Conservation (phyloP, 2,113 vertebrate genomes). For the Megaceryle torquata region DNA sequence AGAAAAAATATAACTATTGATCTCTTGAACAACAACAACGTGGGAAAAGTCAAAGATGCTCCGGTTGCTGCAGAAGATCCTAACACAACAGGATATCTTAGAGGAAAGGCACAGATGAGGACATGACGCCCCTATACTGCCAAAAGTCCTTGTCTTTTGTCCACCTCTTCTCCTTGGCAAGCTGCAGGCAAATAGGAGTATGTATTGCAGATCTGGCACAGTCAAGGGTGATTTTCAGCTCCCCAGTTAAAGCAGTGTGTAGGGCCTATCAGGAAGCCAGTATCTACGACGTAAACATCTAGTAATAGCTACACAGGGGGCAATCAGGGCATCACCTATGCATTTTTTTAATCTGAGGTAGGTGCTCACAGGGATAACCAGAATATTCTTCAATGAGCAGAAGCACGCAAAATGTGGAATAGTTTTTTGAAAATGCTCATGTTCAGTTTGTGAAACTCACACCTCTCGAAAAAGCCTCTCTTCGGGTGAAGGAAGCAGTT, state of each 20-base stretch:
- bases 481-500: not conserved
- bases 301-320: not conserved
- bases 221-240: not conserved
- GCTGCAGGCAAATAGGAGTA: not conserved
- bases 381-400: not conserved
- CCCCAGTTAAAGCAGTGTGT: not conserved
- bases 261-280: not conserved
- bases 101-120: not conserved
- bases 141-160: not conserved
- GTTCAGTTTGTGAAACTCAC: not conserved
- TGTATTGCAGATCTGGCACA: not conserved
- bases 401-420: not conserved
- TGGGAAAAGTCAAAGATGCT: not conserved
- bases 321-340: not conserved
- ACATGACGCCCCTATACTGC: not conserved
- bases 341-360: not conserved
- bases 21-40: not conserved
- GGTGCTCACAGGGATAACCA: not conserved
- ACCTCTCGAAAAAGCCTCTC: not conserved
- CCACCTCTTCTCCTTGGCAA: not conserved
- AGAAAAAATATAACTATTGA: not conserved
- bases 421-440: not conserved
- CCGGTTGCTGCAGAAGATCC: not conserved
- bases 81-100: not conserved
- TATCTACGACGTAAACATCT: not conserved